These are phyloP conservation scores for Eupithecia pulchellata DNA, from an alignment of 2,888 invertebrate species.

Conservation along the genomic window DNA sequence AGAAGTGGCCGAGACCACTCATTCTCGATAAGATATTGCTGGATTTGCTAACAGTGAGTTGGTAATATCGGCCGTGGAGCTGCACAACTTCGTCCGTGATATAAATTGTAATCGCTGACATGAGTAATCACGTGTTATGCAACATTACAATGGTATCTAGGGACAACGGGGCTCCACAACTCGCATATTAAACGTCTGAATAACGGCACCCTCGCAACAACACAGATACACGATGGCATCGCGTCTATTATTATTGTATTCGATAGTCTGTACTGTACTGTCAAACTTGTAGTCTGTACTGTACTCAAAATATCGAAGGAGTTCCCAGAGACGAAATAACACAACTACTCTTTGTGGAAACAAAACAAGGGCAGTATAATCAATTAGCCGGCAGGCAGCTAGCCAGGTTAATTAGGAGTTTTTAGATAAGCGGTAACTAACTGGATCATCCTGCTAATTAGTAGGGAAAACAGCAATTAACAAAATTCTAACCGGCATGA, in stretches of 20 bases:
- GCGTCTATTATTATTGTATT: background rate
- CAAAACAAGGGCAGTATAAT: background rate
- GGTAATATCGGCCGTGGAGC: background rate
- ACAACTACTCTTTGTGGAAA: background rate
- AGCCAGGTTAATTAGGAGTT: constrained; percentile 14
- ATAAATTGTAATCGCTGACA: constrained; percentile 16
- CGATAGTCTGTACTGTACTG: background rate
- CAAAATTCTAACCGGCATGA: background rate
- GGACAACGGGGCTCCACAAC: constrained; percentile 27
- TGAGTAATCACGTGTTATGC: constrained; percentile 27
- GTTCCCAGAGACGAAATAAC: background rate
- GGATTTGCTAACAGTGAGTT: background rate
- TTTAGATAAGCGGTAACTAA: constrained; percentile 17
- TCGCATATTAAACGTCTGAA: constrained; percentile 24
- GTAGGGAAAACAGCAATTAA: constrained; percentile 7
- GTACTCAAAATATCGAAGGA: background rate
- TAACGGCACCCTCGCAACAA: constrained; percentile 23
- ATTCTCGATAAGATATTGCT: constrained; percentile 4
- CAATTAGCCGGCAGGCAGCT: constrained; percentile 1
- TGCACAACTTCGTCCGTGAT: background rate
- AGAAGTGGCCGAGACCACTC: background rate
- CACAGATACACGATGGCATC: constrained; percentile 1
- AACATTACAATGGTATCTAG: constrained; percentile 30
- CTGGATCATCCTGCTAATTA: constrained; percentile 27
- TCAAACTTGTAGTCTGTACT: constrained; percentile 1